These are phyloP conservation scores for Xiphophorus hellerii DNA, from an alignment of 2,113 vertebrate genomes.

Conservation along the genomic window DNA sequence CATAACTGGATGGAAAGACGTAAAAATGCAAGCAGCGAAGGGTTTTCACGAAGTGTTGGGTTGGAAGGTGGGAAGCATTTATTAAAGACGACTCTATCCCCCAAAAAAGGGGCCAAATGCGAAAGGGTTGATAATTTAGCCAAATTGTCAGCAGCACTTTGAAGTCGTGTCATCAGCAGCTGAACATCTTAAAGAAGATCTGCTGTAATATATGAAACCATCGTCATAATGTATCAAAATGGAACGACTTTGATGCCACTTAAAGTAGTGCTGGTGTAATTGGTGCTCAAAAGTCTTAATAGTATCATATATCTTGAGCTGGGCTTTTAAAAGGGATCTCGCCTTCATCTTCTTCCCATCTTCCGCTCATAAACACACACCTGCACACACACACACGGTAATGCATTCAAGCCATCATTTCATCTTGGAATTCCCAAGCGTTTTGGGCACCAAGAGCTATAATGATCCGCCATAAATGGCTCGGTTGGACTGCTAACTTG, in stretches of 20 bases:
- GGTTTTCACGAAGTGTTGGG: slow-evolving; percentile 46
- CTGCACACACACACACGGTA: slow-evolving; percentile 62
- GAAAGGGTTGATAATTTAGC: slow-evolving; percentile 61
- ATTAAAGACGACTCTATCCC: slow-evolving; percentile 40
- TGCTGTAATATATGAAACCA: slow-evolving; percentile 62
- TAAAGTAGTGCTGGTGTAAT: slow-evolving; percentile 65
- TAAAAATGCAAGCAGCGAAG: slow-evolving; percentile 36
- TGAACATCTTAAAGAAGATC: slow-evolving; percentile 57
- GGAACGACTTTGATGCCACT: slow-evolving; percentile 70
- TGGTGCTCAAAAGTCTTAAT: slow-evolving; percentile 84
- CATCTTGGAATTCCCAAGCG: slow-evolving; percentile 83
- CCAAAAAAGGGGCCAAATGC: slow-evolving; percentile 47
- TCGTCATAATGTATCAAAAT: slow-evolving; percentile 71
- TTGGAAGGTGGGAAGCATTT: slow-evolving; percentile 23
- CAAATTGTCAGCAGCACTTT: slow-evolving; percentile 72
- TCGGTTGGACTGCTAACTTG: slow-evolving; percentile 87
- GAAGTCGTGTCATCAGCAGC: slow-evolving; percentile 37
- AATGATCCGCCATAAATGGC: slow-evolving; percentile 89
- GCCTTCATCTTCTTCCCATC: slow-evolving; percentile 57
- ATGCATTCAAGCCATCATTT: slow-evolving; percentile 79
- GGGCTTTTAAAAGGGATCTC: slow-evolving; percentile 86
- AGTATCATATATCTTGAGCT: slow-evolving; percentile 83
- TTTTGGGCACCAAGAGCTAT: slow-evolving; percentile 81
- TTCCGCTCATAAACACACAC: background rate
- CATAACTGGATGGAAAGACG: slow-evolving; percentile 13